These are phyloP conservation scores for Ellobius talpinus DNA, from an alignment of 2,113 vertebrate genomes.

Conservation along the genomic window DNA sequence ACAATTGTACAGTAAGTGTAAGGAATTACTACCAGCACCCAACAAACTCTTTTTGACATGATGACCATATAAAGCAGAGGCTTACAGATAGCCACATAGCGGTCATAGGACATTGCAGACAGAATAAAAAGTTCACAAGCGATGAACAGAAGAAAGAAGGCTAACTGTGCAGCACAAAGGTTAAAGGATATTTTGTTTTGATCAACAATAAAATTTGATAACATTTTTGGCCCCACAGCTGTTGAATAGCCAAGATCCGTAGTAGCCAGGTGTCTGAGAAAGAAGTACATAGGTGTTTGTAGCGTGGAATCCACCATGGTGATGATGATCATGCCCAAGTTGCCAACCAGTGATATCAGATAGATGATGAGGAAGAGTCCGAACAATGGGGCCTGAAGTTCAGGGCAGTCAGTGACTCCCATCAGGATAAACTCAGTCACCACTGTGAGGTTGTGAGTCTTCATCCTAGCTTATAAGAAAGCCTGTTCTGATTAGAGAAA, in stretches of 20 bases:
- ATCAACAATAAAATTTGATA: neutral
- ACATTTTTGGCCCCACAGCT: slow-evolving; percentile 19
- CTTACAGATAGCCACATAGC: slow-evolving; percentile 70
- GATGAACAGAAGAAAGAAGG: slow-evolving; percentile 51
- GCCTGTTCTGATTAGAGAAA: neutral
- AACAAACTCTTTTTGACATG: slow-evolving; percentile 53
- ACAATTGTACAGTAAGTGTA: slow-evolving; percentile 57
- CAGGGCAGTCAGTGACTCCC: neutral
- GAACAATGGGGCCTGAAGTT: neutral
- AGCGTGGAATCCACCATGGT: neutral
- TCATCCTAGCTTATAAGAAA: neutral
- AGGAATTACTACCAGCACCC: neutral
- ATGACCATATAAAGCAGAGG: slow-evolving; percentile 57
- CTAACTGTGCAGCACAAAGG: slow-evolving; percentile 65
- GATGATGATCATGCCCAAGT: neutral
- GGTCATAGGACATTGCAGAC: slow-evolving; percentile 57
- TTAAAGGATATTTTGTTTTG: slow-evolving; percentile 41
- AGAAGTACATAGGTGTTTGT: neutral
- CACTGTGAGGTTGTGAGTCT: neutral
- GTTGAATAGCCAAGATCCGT: neutral
- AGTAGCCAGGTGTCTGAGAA: neutral
- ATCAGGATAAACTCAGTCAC: neutral
- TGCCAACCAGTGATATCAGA: neutral
- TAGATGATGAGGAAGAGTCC: neutral
- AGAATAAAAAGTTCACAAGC: slow-evolving; percentile 69